phyloP scores from a whole-genome alignment of 2,113 vertebrate species.

The human (Homo sapiens) region GRCh38 chr1:96393501-96394000 shows the following conservation, averaged over 20 bases:
- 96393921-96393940: not conserved
- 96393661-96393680: not conserved
- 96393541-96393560: not conserved
- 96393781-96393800: not conserved
- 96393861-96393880: not conserved
- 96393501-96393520: not conserved
- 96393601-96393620: not conserved
- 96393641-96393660: not conserved
- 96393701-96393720: not conserved
- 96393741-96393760: not conserved
- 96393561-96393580: not conserved
- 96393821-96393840: not conserved
- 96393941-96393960: conserved; percentile 5
- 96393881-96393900: not conserved
- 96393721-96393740: not conserved
- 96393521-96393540: not conserved
- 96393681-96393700: not conserved
- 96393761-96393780: not conserved
- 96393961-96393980: not conserved
- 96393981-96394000: not conserved
- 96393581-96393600: not conserved
- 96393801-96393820: not conserved
- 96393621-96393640: not conserved
- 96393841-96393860: not conserved
- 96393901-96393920: not conserved